Conservation (phyloP, 30 jellyfish, hydroid and myxozoan species). For the Rhopilema esculentum region DNA sequence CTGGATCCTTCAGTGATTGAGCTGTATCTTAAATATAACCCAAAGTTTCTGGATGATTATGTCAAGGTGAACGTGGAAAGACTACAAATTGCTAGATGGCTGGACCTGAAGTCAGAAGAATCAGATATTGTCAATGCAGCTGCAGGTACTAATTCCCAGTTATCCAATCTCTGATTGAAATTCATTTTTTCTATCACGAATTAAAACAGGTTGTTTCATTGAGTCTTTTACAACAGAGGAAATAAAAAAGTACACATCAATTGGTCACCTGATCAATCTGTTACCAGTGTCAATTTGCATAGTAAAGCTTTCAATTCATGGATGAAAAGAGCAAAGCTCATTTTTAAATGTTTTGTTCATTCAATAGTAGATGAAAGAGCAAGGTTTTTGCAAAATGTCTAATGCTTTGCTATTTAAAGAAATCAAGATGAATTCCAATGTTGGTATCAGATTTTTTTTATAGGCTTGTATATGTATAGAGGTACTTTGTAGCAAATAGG, state of each 20-base stretch:
- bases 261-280: not conserved
- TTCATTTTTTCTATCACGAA: not conserved
- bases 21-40: conserved; percentile 73
- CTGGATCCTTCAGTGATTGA: conserved; percentile 74
- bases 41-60: conserved; percentile 67
- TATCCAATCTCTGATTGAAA: not conserved
- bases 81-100: conserved; percentile 54
- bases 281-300: not conserved
- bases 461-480: too few species aligned
- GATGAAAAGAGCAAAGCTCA: not conserved
- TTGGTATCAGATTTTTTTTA: too few species aligned
- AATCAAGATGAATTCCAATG: too few species aligned
- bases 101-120: conserved; percentile 39
- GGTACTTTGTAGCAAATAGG: too few species aligned
- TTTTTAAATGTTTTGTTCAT: not conserved
- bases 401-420: too few species aligned
- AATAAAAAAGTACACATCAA: not conserved
- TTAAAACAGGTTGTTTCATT: not conserved
- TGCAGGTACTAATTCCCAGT: not conserved
- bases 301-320: not conserved
- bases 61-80: conserved; percentile 45
- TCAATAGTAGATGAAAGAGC: too few species aligned
- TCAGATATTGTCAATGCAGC: not conserved
- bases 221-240: not conserved
- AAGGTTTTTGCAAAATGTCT: not conserved